A percentile compares a stretch with the other conserved stretches of the same genome.
Conservation (phyloP, 2,113 vertebrate species). For the Notechis scutatus region DNA sequence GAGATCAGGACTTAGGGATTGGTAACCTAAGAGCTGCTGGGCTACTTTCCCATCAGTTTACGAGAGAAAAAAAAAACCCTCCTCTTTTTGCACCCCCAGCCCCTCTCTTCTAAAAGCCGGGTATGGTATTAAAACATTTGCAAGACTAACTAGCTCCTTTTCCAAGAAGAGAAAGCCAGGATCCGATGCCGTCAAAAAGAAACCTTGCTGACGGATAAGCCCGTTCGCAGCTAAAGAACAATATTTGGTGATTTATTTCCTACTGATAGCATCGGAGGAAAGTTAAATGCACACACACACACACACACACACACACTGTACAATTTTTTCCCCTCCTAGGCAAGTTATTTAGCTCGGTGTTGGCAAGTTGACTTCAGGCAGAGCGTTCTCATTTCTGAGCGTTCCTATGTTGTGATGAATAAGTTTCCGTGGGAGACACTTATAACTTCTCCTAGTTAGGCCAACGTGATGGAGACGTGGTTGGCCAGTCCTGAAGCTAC, state of each 20-base stretch:
- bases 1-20: constrained; percentile 70
- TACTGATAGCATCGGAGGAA: neutral
- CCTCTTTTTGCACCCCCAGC: constrained; percentile 5
- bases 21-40: constrained; percentile 79
- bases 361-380: constrained; percentile 24
- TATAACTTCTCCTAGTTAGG: constrained; percentile 32
- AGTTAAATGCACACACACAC: neutral
- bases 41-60: constrained; percentile 79
- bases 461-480: neutral
- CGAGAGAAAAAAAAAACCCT: constrained; percentile 32
- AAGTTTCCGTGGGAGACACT: neutral
- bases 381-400: neutral
- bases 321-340: neutral
- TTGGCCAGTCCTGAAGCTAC: neutral
- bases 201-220: constrained; percentile 31
- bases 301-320: neutral
- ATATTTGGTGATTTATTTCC: constrained; percentile 55
- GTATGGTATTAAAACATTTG: constrained; percentile 59
- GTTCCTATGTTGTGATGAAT: neutral
- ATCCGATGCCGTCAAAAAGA: constrained; percentile 26
- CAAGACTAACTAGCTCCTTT: constrained; percentile 43
- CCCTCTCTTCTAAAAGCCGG: constrained; percentile 43
- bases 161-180: constrained; percentile 21
- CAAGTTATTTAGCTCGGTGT: constrained; percentile 4
- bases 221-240: constrained; percentile 57